These are phyloP conservation scores for Acyrthosiphon pisum DNA, from an alignment of 1,140 invertebrate species.

Conservation along the genomic window DNA sequence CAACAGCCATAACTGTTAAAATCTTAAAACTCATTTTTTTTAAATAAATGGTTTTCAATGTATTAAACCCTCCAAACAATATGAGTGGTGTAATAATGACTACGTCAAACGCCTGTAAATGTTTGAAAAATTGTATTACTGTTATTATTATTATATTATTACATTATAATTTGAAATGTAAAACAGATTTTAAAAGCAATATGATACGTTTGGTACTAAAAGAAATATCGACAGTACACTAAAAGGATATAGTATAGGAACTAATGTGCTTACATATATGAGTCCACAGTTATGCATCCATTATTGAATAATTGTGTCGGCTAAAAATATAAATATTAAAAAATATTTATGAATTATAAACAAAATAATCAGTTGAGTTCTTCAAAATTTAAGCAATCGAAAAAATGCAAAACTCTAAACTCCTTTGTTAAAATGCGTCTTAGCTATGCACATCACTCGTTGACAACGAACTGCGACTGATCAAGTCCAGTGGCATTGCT, in stretches of 20 bases:
- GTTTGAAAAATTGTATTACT: not conserved
- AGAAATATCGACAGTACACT: not conserved
- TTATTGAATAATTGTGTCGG: not conserved
- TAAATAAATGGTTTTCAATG: not conserved
- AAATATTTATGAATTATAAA: not conserved
- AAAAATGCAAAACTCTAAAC: not conserved
- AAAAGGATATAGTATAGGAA: not conserved
- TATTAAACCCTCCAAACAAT: not conserved
- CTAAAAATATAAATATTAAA: not conserved
- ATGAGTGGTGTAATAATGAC: not conserved
- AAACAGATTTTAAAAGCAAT: no score
- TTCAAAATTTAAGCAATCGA: not conserved
- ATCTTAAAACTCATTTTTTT: conserved; percentile 4
- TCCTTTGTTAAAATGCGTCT: not conserved
- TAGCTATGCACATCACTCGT: not conserved
- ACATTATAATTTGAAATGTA: not conserved
- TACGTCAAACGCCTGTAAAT: not conserved
- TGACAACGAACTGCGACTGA: conserved; percentile 33
- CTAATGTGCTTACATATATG: not conserved
- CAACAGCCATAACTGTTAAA: not conserved
- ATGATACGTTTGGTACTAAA: not conserved
- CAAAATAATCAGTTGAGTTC: not conserved
- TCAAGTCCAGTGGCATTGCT: conserved; percentile 27
- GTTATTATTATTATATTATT: not conserved
- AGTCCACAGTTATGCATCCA: not conserved